Percentiles rank a stretch among this genome's conserved stretches.
These are phyloP conservation scores for Oxystoma pomonae DNA, from an alignment of 2,888 invertebrate species.

Conservation along the genomic window DNA sequence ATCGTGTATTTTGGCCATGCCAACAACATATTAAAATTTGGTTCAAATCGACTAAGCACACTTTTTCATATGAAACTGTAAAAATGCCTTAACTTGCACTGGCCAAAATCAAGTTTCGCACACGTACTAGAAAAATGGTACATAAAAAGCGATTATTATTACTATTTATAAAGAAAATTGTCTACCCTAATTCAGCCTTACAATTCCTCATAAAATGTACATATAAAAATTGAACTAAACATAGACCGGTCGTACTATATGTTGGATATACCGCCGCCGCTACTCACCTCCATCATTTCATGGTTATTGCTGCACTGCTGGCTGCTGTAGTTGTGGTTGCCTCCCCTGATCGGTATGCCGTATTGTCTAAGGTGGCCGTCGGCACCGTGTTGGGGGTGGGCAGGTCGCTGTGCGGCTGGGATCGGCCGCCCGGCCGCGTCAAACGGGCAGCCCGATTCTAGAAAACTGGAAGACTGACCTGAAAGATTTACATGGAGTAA, in stretches of 20 bases:
- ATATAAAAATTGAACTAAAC: constrained; percentile 22
- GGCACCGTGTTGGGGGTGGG: neutral
- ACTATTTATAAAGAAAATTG: too few species aligned
- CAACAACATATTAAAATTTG: too few species aligned
- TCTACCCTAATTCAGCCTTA: constrained; percentile 18
- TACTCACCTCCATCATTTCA: constrained; percentile 45
- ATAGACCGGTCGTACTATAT: constrained; percentile 22
- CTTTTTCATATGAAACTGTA: too few species aligned
- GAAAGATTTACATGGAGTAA: too few species aligned
- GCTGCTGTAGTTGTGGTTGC: neutral
- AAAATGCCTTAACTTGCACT: too few species aligned
- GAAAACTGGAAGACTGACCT: constrained; percentile 9
- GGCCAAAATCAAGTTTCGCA: too few species aligned
- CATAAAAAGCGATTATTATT: too few species aligned
- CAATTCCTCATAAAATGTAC: constrained; percentile 15
- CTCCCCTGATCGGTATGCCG: neutral
- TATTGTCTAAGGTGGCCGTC: neutral
- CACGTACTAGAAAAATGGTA: too few species aligned
- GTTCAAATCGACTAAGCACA: too few species aligned
- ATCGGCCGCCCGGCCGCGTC: constrained; percentile 3
- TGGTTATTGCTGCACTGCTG: neutral
- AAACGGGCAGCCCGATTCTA: constrained; percentile 13
- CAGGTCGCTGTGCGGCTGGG: neutral
- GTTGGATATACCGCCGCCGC: constrained; percentile 23
- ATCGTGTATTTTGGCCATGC: too few species aligned